Base-by-base conservation (phyloP, 2,113 vertebrate species). In the Myotis lucifugus region DNA sequence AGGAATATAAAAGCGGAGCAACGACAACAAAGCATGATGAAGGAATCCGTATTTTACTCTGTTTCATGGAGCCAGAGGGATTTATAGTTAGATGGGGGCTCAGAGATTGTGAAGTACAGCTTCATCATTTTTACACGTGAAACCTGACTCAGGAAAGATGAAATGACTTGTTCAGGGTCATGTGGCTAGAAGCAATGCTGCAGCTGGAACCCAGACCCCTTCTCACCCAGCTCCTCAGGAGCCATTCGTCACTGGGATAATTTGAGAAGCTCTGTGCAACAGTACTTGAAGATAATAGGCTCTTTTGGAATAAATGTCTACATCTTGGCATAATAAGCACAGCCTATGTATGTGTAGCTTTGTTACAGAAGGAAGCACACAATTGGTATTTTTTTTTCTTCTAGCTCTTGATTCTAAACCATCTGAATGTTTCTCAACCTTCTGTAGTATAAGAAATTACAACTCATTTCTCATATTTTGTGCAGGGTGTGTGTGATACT, bases 351-450 rank as follows among this genome's bases (percentile, higher is more conserved):
- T 37, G 81, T 88, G 8, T 69, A 72, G 78, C 50, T 96, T 95
- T 95, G 72, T 48, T 66, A 64, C 10, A 56, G 67, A 94, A 87
- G 82, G 54, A 88, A 90, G 74, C 32, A 66, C 34, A 34, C 76
- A 95, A 93, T 25, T 92, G 77, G 64, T 46, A 11, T 66, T 25
- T n/a, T n/a, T 94, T 67, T 59, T 92, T 14, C 64, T 54, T 84
- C 9, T 87, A 82, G 18, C 3, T 94, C 40, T 96, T 91, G 37
- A 74, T 93, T 96, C 56, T 72, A 93, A 96, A 84, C 46, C 73
- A 95, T 88, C 17, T 34, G 74, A 94, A 96, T 50, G 19, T 95
- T 92, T 88, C 69, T 64, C 84, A 94, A 85, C 56, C 88, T 77
- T 85, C 66, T 92, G 29, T 61, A 73, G 72, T 59, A 67, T 72